These are phyloP conservation scores for Iselma pallidipennis DNA, from an alignment of 2,888 invertebrate genomes.

Conservation along the genomic window DNA sequence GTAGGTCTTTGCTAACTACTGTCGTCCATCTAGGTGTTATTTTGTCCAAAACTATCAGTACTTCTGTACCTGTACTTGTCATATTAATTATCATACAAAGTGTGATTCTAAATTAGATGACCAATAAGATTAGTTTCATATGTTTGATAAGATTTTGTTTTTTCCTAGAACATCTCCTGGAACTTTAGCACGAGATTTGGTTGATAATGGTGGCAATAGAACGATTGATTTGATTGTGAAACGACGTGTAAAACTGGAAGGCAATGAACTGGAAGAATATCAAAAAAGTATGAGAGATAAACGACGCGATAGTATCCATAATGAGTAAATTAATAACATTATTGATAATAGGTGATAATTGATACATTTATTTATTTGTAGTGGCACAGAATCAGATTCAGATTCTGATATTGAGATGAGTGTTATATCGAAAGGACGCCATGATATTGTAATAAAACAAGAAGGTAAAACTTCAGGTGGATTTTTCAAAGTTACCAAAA, in stretches of 20 bases:
- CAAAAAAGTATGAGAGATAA: conserved; percentile 67
- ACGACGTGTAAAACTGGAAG: conserved; percentile 74
- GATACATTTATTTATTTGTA: conserved; percentile 40
- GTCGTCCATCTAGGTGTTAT: no score
- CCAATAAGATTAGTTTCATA: no score
- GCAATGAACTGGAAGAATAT: conserved; percentile 76
- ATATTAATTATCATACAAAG: no score
- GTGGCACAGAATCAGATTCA: conserved; percentile 80
- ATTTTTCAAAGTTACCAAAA: conserved; percentile 86
- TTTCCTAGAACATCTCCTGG: conserved; percentile 73
- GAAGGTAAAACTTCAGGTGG: conserved; percentile 69
- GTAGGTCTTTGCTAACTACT: no score
- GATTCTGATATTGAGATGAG: conserved; percentile 85
- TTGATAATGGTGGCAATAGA: conserved; percentile 76
- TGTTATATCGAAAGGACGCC: conserved; percentile 76
- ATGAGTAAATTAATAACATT: conserved; percentile 44
- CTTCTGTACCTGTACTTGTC: no score
- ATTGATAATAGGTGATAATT: background rate
- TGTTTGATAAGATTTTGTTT: no score
- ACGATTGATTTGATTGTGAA: conserved; percentile 73
- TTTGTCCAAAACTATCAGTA: no score
- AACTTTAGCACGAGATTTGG: conserved; percentile 76
- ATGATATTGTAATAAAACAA: conserved; percentile 85
- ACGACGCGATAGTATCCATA: conserved; percentile 35
- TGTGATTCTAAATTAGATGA: no score